These are phyloP conservation scores for Cydia splendana DNA, from an alignment of 1,140 invertebrate genomes.

Conservation along the genomic window DNA sequence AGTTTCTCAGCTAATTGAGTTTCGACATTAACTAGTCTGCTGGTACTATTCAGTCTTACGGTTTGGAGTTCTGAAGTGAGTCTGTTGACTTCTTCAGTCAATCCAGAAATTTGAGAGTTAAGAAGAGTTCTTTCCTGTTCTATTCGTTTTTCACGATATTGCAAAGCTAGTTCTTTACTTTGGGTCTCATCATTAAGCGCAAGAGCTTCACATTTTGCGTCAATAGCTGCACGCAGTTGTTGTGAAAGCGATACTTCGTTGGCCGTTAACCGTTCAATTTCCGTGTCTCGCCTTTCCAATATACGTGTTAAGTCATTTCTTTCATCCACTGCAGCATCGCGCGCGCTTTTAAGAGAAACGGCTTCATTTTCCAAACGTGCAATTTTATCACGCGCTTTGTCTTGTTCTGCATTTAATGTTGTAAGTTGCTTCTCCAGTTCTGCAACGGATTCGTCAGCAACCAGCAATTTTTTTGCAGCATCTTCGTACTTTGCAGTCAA, in stretches of 20 bases:
- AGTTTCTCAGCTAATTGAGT: conserved; percentile 88
- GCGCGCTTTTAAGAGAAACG: conserved; percentile 65
- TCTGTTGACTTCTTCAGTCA: conserved; percentile 88
- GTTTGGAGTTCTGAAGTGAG: conserved; percentile 88
- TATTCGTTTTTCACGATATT: conserved; percentile 90
- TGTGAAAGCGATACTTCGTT: conserved; percentile 83
- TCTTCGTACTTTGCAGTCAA: conserved; percentile 83
- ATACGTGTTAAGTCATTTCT: conserved; percentile 85
- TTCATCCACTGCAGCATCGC: conserved; percentile 85
- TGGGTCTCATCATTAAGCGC: conserved; percentile 89
- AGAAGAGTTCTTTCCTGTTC: conserved; percentile 89
- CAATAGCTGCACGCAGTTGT: conserved; percentile 85
- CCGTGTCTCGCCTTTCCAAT: conserved; percentile 84
- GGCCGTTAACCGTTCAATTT: conserved; percentile 84
- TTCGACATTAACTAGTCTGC: conserved; percentile 86
- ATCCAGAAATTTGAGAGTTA: conserved; percentile 86
- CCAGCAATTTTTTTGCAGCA: conserved; percentile 81
- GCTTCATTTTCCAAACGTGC: conserved; percentile 67
- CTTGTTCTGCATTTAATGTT: conserved; percentile 81
- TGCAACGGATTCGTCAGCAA: conserved; percentile 81
- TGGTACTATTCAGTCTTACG: conserved; percentile 86
- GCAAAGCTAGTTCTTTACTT: conserved; percentile 87
- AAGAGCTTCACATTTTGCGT: conserved; percentile 91
- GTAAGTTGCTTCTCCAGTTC: conserved; percentile 83
- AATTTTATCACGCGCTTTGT: conserved; percentile 82